Evolutionary conservation across 2,113 vertebrate species (phyloP).

Genomic region (Pachycephala philippinensis): DNA sequence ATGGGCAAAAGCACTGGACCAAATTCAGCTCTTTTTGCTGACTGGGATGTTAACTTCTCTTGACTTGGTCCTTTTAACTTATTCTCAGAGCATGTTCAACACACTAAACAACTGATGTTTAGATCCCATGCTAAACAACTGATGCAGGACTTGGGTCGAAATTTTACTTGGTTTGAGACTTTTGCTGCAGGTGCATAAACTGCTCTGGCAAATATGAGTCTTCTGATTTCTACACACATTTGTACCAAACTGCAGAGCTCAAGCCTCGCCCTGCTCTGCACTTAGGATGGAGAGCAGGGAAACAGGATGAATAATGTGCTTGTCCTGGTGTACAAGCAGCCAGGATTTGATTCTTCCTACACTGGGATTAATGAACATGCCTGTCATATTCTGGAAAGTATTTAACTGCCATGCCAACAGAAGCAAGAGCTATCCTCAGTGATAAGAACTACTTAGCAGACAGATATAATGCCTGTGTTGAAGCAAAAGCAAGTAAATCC

Average conservation of each 20-base stretch:
- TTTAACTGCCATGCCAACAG: slow-evolving; percentile 2
- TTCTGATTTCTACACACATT: neutral
- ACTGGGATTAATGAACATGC: neutral
- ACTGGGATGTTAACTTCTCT: neutral
- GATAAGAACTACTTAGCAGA: slow-evolving; percentile 32
- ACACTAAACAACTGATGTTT: neutral
- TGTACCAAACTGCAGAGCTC: neutral
- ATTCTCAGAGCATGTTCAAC: neutral
- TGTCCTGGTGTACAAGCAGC: neutral
- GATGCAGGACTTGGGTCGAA: neutral
- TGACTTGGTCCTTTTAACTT: neutral
- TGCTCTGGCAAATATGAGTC: neutral
- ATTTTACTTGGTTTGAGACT: neutral
- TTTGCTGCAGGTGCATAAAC: neutral
- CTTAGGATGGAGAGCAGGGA: neutral
- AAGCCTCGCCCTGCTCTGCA: neutral
- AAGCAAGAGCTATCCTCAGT: neutral
- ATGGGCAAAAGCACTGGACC: neutral
- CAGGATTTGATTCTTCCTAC: neutral
- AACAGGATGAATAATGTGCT: neutral
- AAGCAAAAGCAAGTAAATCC: slow-evolving; percentile 31
- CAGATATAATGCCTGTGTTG: neutral
- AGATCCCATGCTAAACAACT: neutral
- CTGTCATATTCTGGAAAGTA: slow-evolving; percentile 3
- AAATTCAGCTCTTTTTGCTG: neutral